These are phyloP conservation scores for Ectropis crepuscularia DNA, from an alignment of 2,888 invertebrate species.

Conservation along the genomic window DNA sequence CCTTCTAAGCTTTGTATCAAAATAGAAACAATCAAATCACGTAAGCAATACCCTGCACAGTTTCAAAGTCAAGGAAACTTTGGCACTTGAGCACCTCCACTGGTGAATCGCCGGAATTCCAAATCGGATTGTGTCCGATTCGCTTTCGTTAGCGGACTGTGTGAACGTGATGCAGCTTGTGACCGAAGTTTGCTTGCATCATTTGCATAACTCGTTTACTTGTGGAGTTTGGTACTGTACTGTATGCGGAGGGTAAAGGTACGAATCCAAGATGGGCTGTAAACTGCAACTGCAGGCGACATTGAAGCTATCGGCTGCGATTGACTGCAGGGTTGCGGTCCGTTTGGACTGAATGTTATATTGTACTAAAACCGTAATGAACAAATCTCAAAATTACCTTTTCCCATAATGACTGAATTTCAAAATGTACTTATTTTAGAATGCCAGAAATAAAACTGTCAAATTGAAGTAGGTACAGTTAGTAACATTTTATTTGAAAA, in stretches of 20 bases:
- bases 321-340: too few relatives aligned
- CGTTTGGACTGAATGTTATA: too few relatives aligned
- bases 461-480: too few relatives aligned
- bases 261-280: neutral
- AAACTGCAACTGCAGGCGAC: too few relatives aligned
- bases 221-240: neutral
- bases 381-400: too few relatives aligned
- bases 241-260: neutral
- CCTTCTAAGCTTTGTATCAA: neutral
- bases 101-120: slow-evolving; percentile 9
- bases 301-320: too few relatives aligned
- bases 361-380: too few relatives aligned
- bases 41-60: neutral
- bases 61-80: slow-evolving; percentile 12
- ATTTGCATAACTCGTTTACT: slow-evolving; percentile 61
- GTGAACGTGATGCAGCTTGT: slow-evolving; percentile 20
- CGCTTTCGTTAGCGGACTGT: slow-evolving; percentile 13
- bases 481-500: too few relatives aligned
- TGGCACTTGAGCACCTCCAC: slow-evolving; percentile 4
- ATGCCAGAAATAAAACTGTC: too few relatives aligned
- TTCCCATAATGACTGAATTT: too few relatives aligned
- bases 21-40: neutral
- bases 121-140: slow-evolving; percentile 25
- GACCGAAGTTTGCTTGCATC: slow-evolving; percentile 35
- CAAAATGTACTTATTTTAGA: too few relatives aligned